These are phyloP conservation scores for Hylaea fasciaria DNA, from an alignment of 2,888 invertebrate genomes.

Conservation along the genomic window DNA sequence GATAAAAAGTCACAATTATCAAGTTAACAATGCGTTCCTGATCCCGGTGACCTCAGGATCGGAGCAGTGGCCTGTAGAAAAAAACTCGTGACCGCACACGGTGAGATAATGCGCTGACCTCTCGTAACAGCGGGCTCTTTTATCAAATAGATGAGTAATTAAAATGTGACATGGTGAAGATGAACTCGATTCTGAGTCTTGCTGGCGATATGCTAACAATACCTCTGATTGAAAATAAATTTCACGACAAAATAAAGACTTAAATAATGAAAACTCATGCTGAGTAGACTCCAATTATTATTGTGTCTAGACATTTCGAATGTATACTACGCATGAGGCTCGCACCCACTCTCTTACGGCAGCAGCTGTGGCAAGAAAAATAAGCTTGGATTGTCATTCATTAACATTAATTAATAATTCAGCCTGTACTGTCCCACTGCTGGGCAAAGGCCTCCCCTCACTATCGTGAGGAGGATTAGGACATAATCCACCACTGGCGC, in stretches of 20 bases:
- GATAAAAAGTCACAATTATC: constrained; percentile 45
- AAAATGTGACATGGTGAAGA: constrained; percentile 7
- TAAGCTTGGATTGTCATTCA: no score
- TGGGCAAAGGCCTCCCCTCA: no score
- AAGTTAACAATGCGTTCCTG: constrained; percentile 41
- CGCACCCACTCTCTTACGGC: no score
- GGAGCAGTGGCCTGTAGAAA: constrained; percentile 51
- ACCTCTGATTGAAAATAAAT: neutral
- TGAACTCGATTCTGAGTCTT: neutral
- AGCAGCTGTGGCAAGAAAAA: no score
- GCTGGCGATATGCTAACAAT: neutral
- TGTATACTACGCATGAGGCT: no score
- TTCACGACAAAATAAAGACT: no score
- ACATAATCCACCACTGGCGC: no score
- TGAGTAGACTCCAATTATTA: no score
- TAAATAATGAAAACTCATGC: neutral
- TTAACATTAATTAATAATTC: no score
- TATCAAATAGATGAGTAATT: constrained; percentile 46
- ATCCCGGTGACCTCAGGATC: constrained; percentile 39
- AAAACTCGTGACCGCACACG: constrained; percentile 44
- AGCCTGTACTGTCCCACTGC: no score
- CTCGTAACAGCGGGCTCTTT: constrained; percentile 43
- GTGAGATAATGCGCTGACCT: constrained; percentile 49
- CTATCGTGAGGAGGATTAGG: no score
- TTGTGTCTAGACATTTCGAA: no score